These are phyloP conservation scores for Tiaroga cobitis DNA, from an alignment of 2,797 vertebrate genomes.

Conservation along the genomic window DNA sequence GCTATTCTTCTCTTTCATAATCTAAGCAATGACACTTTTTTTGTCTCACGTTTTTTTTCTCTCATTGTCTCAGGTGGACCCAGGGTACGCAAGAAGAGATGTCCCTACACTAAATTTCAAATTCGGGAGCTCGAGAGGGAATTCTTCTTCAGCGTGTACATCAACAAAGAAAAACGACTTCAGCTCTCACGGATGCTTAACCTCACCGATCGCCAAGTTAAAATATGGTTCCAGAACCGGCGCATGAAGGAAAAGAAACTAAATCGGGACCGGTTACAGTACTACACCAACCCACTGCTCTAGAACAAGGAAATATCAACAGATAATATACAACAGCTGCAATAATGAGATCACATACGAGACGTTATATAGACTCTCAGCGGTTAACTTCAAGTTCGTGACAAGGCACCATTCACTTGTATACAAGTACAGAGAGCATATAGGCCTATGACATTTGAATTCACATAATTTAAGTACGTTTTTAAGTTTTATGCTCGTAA, in stretches of 20 bases:
- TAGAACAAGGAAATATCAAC: constrained; percentile 60
- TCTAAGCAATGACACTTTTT: background rate
- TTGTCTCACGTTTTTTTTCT: no score
- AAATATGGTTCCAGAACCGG: constrained; percentile 99
- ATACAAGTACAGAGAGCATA: constrained; percentile 31
- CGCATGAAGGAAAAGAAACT: constrained; percentile 99
- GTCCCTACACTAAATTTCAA: constrained; percentile 96
- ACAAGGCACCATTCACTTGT: constrained; percentile 39
- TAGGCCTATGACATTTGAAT: background rate
- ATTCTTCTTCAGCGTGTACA: constrained; percentile 99
- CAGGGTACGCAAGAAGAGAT: constrained; percentile 94
- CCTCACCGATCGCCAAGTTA: constrained; percentile 96
- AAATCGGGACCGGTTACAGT: constrained; percentile 98
- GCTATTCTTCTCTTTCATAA: background rate
- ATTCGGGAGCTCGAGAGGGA: constrained; percentile 97
- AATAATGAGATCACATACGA: constrained; percentile 28
- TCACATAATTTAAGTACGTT: constrained; percentile 14
- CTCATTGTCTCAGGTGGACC: constrained; percentile 73
- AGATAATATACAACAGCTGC: constrained; percentile 58
- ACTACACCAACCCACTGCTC: constrained; percentile 93
- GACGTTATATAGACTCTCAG: constrained; percentile 48
- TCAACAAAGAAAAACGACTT: constrained; percentile 98
- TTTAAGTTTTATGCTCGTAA: constrained; percentile 18
- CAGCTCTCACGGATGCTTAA: constrained; percentile 97
- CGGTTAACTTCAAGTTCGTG: constrained; percentile 81